Conservation (phyloP, 1,140 invertebrate genomes). For the Neodiprion virginianus region DNA sequence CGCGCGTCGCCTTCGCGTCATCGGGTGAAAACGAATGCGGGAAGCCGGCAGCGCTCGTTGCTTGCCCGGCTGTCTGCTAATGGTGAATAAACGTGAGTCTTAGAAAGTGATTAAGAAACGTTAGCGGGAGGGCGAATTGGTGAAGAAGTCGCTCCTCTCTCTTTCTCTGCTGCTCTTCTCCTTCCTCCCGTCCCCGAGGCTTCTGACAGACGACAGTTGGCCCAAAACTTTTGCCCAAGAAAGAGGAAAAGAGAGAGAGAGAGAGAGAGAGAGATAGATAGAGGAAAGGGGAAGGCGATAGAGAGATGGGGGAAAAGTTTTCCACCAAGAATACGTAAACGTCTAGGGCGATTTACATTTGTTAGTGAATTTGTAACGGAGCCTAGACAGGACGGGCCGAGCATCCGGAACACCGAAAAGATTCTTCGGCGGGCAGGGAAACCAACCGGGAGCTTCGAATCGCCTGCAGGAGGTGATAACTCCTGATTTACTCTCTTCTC, state of each 20-base stretch:
- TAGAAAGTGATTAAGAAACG: constrained; percentile 7
- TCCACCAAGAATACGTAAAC: not conserved
- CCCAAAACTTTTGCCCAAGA: constrained; percentile 4
- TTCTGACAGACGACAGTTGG: not conserved
- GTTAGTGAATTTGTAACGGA: constrained; percentile 53
- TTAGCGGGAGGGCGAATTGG: not conserved
- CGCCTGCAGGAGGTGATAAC: constrained; percentile 48
- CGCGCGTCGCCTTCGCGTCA: too few species aligned
- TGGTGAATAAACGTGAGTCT: constrained; percentile 2
- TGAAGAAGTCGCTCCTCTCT: not conserved
- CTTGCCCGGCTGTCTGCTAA: not conserved
- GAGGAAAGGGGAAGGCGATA: too few species aligned
- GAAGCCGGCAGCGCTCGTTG: too few species aligned
- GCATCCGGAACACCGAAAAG: not conserved
- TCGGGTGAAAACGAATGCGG: too few species aligned
- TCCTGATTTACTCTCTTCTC: constrained; percentile 46
- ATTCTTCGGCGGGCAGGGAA: constrained; percentile 24
- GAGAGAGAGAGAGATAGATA: too few species aligned
- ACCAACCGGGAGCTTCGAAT: constrained; percentile 25
- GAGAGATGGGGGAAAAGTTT: too few species aligned
- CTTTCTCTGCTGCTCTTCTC: not conserved
- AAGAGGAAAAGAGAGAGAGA: too few species aligned
- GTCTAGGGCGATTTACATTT: constrained; percentile 49
- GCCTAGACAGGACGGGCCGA: constrained; percentile 34
- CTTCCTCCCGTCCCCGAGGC: not conserved